Conservation (phyloP, 2,113 vertebrate genomes). For the Spheniscus mendiculus region DNA sequence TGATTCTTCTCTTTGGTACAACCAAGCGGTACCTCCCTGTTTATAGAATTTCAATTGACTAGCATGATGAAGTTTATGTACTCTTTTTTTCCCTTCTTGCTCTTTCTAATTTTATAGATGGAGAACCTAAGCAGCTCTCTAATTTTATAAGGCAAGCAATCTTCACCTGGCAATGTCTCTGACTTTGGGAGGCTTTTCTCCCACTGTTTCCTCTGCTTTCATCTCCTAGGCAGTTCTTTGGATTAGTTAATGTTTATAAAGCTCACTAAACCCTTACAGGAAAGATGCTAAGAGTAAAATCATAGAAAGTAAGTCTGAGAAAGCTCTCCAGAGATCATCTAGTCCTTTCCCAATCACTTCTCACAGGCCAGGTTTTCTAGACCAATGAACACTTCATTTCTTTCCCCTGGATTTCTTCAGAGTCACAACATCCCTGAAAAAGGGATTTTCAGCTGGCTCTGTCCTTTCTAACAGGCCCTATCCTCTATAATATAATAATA, state of each 20-base stretch:
- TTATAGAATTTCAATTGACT: not conserved
- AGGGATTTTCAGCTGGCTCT: not conserved
- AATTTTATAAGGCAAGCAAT: not conserved
- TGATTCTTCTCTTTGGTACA: not conserved
- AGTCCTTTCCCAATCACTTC: not conserved
- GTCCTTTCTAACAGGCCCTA: not conserved
- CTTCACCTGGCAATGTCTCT: not conserved
- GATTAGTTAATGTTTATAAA: not conserved
- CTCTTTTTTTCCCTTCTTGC: not conserved
- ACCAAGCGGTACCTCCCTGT: not conserved
- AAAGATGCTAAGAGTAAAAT: not conserved
- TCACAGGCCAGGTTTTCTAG: not conserved
- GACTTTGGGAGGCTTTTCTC: not conserved
- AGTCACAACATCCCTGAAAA: not conserved
- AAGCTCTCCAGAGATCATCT: not conserved
- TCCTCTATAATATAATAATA: not conserved
- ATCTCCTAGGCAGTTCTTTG: not conserved
- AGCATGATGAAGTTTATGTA: not conserved
- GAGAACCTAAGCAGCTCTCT: not conserved
- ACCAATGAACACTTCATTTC: not conserved
- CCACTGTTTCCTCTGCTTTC: not conserved
- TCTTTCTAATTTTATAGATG: not conserved
- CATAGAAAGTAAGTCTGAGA: not conserved
- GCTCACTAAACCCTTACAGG: not conserved
- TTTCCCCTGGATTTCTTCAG: not conserved